Evolutionary conservation across 37 sponge, comb jelly and placozoan species (phyloP), one percentile per base, ranked within the genome.

Genomic region (Mnemiopsis leidyi): DNA sequence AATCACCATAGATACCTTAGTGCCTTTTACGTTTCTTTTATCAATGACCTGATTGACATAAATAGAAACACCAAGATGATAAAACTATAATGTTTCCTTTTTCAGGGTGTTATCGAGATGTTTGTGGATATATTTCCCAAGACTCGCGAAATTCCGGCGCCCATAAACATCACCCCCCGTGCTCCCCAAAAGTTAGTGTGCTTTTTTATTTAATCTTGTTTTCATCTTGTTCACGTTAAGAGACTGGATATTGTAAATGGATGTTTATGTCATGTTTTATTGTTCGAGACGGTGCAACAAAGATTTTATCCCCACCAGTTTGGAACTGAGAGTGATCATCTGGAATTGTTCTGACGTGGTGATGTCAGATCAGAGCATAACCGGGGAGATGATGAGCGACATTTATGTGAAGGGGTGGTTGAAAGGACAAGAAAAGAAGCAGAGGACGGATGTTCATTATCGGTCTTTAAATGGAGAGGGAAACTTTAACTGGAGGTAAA

Each of bases 401-500:
- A 93, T 95, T 38, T 95, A 95, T 75, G 93, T 95, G 26, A 93
- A 95, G 40, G 93, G 93, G 40, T 90, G 92, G 92, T 21, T 95
- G 69, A 82, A 76, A 26, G 95, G 93, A 31, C 69, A 92, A 36
- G 93, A 93, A 33, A 92, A 88, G 69, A 94, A 83, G 69, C 92
- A 93, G 82, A 93, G 85, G 69, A 95, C 95, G 21, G 95, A 95
- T 9, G 95, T 95, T 25, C 95, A 95, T 34, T 95, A 93, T 69
- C 31, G 95, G n/a, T 90, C 92, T 25, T 32, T 95, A 23, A 68
- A 93, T 92, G 95, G 95, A 28, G 93, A 93, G 24, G 95, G 95
- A 0, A 95, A 93, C 79, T 95, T 95, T 69, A 95, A 95, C 93
- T 95, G 95, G 95, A 92, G 95, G 90, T 85, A 79, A n/a, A n/a